Percentiles rank a stretch among this genome's conserved stretches.
Conservation (phyloP, 2,113 vertebrate genomes). For the Pica pica region DNA sequence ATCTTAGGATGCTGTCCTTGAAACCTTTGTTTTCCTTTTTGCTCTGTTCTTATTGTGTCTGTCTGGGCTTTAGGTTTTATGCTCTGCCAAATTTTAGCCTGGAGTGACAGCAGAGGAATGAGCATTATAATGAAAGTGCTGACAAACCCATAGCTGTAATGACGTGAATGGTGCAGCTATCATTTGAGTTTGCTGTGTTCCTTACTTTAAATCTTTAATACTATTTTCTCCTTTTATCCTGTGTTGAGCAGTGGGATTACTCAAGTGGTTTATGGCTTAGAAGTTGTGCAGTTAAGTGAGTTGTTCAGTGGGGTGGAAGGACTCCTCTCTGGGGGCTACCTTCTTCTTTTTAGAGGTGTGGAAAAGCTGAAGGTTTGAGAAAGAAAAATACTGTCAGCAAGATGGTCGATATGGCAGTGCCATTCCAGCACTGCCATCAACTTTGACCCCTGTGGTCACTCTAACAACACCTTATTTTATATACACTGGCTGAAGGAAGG, state of each 20-base stretch:
- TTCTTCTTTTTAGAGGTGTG: not conserved
- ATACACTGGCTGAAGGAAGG: not conserved
- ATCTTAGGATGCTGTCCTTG: not conserved
- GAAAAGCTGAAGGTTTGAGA: not conserved
- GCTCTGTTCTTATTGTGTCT: constrained; percentile 20
- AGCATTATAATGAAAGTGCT: constrained; percentile 59
- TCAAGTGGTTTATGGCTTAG: constrained; percentile 42
- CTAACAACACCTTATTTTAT: not conserved
- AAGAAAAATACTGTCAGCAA: not conserved
- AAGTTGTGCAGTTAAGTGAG: constrained; percentile 11
- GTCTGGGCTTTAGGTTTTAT: constrained; percentile 30
- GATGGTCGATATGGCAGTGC: not conserved
- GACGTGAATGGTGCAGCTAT: constrained; percentile 32
- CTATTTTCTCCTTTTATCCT: constrained; percentile 61
- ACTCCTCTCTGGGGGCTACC: not conserved
- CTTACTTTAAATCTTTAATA: constrained; percentile 63
- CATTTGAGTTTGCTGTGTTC: constrained; percentile 41
- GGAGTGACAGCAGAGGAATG: constrained; percentile 56
- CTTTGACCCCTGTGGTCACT: not conserved
- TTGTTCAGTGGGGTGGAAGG: constrained; percentile 8
- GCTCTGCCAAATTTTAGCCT: constrained; percentile 47
- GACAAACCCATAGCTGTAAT: constrained; percentile 50
- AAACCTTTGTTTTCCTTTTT: constrained; percentile 16
- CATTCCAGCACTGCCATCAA: not conserved
- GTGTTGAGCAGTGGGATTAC: constrained; percentile 36